Conservation (phyloP, 2,888 invertebrate genomes). For the Ophioninae sp. region DNA sequence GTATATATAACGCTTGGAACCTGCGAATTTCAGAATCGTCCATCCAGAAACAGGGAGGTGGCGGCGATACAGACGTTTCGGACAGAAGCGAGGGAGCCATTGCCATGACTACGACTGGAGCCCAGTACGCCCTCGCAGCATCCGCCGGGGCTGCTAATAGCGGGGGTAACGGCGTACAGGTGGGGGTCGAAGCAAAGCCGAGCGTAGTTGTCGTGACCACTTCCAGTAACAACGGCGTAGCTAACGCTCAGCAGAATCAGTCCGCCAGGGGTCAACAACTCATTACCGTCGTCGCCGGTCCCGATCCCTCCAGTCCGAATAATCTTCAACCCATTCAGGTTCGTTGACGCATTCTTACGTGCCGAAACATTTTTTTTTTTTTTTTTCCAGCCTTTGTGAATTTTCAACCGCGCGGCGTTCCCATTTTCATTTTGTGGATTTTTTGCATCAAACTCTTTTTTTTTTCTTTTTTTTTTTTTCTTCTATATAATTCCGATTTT, state of each 20-base stretch:
- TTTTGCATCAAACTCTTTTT: too few species aligned
- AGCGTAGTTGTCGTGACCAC: conserved; percentile 78
- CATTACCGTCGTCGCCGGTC: conserved; percentile 79
- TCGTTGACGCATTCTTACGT: conserved; percentile 52
- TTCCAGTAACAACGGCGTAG: conserved; percentile 77
- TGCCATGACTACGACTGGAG: conserved; percentile 81
- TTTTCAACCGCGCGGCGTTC: too few species aligned
- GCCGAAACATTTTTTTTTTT: not conserved
- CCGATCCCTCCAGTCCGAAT: conserved; percentile 79
- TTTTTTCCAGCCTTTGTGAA: not conserved
- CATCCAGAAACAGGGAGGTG: conserved; percentile 73
- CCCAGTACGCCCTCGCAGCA: conserved; percentile 80
- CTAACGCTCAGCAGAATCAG: conserved; percentile 76
- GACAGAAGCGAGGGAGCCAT: conserved; percentile 78
- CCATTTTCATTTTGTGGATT: too few species aligned
- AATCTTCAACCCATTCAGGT: conserved; percentile 80
- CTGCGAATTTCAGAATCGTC: conserved; percentile 73
- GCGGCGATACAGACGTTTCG: conserved; percentile 73
- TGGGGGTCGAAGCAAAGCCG: conserved; percentile 78
- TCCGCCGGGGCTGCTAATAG: conserved; percentile 78
- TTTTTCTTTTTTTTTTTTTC: too few species aligned
- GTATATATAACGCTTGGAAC: conserved; percentile 58
- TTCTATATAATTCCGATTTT: too few species aligned
- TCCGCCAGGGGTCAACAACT: conserved; percentile 77
- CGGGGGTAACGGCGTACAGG: conserved; percentile 75